phyloP scores from a whole-genome alignment of 2,113 vertebrate species.

The Chaetops frenatus region DNA sequence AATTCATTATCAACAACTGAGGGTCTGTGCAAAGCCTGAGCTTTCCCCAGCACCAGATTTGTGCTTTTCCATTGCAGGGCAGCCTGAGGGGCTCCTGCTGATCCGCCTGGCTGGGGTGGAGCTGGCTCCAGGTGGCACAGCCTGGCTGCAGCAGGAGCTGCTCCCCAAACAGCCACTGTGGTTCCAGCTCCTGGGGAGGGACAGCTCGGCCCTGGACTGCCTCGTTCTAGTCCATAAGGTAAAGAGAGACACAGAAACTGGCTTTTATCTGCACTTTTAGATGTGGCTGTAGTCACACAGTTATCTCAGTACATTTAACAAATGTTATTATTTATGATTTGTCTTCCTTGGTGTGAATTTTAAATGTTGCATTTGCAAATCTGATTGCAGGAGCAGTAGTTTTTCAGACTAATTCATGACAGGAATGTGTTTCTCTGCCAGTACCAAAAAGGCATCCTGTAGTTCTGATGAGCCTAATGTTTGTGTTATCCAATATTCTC shows the following conservation, averaged over 20 bases:
- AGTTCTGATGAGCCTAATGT: background rate
- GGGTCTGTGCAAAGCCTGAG: background rate
- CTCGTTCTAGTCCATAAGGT: slow-evolving; percentile 82
- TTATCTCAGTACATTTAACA: background rate
- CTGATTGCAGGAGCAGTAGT: background rate
- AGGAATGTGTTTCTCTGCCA: background rate
- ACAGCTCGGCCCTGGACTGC: slow-evolving; percentile 80
- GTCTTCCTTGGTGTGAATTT: background rate
- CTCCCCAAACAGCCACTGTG: slow-evolving; percentile 76
- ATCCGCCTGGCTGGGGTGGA: slow-evolving; percentile 87
- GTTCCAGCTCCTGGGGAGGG: slow-evolving; percentile 86
- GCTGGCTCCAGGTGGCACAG: slow-evolving; percentile 70
- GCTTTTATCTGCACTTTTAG: background rate
- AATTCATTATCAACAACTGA: rapidly evolving
- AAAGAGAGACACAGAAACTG: background rate
- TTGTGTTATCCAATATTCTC: background rate
- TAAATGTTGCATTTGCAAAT: background rate
- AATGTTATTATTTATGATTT: background rate
- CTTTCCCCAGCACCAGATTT: background rate
- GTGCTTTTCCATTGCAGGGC: slow-evolving; percentile 61
- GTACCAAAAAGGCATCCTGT: background rate
- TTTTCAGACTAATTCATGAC: background rate
- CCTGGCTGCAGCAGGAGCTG: slow-evolving; percentile 80
- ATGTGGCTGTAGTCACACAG: background rate
- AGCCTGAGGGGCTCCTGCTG: slow-evolving; percentile 63